Conservation (phyloP, 2,113 vertebrate species). For the Clinocottus analis region DNA sequence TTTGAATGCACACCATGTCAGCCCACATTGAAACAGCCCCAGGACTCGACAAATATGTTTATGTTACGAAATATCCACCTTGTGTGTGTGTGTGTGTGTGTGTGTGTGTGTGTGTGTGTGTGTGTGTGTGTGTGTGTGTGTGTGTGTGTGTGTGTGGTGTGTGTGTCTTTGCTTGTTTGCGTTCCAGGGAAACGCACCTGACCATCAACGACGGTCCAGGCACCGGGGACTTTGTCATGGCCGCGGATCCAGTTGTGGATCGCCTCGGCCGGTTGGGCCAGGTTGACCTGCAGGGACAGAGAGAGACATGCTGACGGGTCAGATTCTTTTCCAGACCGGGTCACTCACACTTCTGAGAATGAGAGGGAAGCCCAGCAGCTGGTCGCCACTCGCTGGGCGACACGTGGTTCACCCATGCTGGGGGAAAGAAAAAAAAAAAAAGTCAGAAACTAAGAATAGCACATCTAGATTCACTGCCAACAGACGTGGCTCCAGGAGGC, state of each 20-base stretch:
- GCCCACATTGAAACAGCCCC: not conserved
- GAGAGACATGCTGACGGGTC: not conserved
- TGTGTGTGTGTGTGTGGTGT: not conserved
- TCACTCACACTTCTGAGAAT: constrained; percentile 41
- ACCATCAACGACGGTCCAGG: constrained; percentile 89
- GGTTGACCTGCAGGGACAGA: constrained; percentile 78
- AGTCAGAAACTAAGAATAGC: constrained; percentile 51
- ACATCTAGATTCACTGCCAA: not conserved
- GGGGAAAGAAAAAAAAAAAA: constrained; percentile 30
- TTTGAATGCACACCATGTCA: not conserved
- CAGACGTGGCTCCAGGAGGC: constrained; percentile 11
- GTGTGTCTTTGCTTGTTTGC: not conserved
- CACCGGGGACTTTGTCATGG: constrained; percentile 98
- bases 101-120: not conserved
- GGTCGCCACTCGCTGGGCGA: constrained; percentile 1
- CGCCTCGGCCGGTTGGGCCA: constrained; percentile 88
- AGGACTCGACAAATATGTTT: not conserved
- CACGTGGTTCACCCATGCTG: constrained; percentile 19
- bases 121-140: not conserved
- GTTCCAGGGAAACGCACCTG: constrained; percentile 82
- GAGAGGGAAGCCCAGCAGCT: constrained; percentile 41
- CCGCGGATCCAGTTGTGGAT: constrained; percentile 98
- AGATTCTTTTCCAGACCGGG: constrained; percentile 4
- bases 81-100: not conserved
- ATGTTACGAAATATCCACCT: not conserved